phyloP scores from a whole-genome alignment of 2,113 vertebrate genomes.

The Charina bottae region DNA sequence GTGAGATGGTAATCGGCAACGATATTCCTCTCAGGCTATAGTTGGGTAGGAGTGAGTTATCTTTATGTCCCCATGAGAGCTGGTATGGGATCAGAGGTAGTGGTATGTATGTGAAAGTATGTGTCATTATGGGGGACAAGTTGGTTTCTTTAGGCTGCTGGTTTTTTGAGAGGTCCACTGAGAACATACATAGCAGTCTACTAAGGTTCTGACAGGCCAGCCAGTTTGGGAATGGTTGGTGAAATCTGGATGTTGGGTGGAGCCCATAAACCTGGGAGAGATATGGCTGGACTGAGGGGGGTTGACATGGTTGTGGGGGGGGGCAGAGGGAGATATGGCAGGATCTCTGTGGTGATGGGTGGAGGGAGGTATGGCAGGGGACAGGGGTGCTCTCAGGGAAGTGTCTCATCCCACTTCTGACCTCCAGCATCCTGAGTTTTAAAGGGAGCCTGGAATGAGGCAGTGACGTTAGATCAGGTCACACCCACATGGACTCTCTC shows the following conservation, averaged over 20 bases:
- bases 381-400: neutral
- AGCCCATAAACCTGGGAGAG: neutral
- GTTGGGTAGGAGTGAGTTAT: neutral
- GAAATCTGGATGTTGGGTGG: neutral
- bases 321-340: neutral
- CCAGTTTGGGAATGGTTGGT: neutral
- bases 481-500: neutral
- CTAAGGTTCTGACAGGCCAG: neutral
- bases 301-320: neutral
- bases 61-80: neutral
- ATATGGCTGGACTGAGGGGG: neutral
- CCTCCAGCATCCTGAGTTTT: neutral
- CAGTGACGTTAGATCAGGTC: neutral
- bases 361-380: neutral
- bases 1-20: neutral
- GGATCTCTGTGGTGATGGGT: neutral
- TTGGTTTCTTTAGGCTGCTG: neutral
- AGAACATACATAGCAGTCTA: neutral
- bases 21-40: neutral
- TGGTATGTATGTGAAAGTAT: neutral
- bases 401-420: neutral
- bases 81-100: neutral
- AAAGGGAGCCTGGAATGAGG: neutral
- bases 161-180: neutral
- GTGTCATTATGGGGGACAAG: neutral